phyloP scores from a whole-genome alignment of 1,140 invertebrate species.

The Heliconius melpomene region DNA sequence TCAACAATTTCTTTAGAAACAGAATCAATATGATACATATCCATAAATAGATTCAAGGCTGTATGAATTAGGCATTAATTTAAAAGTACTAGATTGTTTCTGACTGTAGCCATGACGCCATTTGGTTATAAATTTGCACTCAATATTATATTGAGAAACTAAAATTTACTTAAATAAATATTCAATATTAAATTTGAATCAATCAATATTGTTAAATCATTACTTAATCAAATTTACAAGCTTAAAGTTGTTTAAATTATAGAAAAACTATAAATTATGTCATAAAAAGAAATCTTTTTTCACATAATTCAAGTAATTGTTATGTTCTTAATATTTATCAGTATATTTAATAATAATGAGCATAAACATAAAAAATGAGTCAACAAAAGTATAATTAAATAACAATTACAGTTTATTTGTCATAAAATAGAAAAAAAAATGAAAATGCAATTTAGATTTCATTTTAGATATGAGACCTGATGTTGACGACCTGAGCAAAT shows the following conservation, averaged over 20 bases:
- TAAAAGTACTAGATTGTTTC: conserved; percentile 22
- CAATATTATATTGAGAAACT: not conserved
- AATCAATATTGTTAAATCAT: not conserved
- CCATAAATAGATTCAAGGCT: conserved; percentile 39
- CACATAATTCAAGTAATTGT: not conserved
- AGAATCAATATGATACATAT: conserved; percentile 9
- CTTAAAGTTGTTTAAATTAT: not conserved
- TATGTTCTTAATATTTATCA: not conserved
- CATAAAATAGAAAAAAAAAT: not conserved
- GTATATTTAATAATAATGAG: not conserved
- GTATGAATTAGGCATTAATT: conserved; percentile 50
- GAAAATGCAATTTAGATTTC: conserved; percentile 14
- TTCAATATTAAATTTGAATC: not conserved
- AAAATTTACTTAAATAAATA: no score
- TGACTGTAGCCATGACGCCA: conserved; percentile 7
- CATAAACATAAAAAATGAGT: not conserved
- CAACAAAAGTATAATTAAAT: not conserved
- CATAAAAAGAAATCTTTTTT: not conserved
- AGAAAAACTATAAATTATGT: no score
- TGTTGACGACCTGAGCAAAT: not conserved
- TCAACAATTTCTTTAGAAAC: not conserved
- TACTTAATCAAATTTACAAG: not conserved
- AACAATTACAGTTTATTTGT: not conserved
- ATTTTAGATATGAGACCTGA: conserved; percentile 19
- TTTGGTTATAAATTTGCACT: conserved; percentile 5